Percentiles rank a stretch among this genome's conserved stretches.
phyloP scores from a whole-genome alignment of 2,113 vertebrate genomes.

The Thomomys bottae region DNA sequence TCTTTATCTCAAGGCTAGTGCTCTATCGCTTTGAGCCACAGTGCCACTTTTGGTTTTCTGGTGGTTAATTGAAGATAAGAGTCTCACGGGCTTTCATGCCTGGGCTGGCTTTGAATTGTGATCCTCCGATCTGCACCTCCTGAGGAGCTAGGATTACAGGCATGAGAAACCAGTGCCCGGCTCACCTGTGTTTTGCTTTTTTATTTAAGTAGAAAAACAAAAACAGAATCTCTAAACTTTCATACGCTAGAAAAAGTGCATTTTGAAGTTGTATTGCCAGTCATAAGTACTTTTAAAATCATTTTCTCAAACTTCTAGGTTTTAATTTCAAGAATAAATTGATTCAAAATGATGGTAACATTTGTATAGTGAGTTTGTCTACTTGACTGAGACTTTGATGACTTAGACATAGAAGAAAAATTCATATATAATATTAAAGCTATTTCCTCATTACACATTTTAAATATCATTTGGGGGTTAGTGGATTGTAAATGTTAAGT shows the following conservation, averaged over 20 bases:
- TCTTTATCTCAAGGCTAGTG: too few species aligned
- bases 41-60: too few species aligned
- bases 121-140: too few species aligned
- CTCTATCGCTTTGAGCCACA: too few species aligned
- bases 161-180: too few species aligned
- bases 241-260: conserved; percentile 29
- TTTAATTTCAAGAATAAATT: conserved; percentile 45
- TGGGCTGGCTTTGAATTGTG: too few species aligned
- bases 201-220: not conserved
- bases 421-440: conserved; percentile 72
- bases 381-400: conserved; percentile 52
- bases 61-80: too few species aligned
- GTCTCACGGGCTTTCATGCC: too few species aligned
- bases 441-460: conserved; percentile 65
- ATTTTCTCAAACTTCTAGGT: conserved; percentile 61
- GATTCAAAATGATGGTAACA: conserved; percentile 1
- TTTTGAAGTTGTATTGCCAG: conserved; percentile 4
- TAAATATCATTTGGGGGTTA: conserved; percentile 58
- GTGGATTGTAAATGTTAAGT: conserved; percentile 49
- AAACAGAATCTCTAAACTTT: not conserved
- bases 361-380: conserved; percentile 42
- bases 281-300: not conserved
- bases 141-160: not conserved
- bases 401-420: conserved; percentile 43
- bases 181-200: too few species aligned